Percentiles rank a stretch among this genome's conserved stretches.
Evolutionary conservation across 2,797 vertebrate genomes (phyloP).

Genomic region (Florisuga fusca): DNA sequence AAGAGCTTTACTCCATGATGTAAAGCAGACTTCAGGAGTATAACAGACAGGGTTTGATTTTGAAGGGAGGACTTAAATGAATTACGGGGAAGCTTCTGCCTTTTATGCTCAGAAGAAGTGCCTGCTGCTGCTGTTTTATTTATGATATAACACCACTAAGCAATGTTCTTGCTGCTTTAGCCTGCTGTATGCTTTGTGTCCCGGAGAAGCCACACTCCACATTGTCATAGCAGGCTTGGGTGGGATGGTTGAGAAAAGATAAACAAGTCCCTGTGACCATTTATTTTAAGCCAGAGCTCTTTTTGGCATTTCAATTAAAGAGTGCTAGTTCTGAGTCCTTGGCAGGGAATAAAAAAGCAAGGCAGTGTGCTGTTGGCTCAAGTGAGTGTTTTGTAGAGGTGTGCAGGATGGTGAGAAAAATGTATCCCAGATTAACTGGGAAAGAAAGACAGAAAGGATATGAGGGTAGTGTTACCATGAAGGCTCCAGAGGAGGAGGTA

Average conservation of each 20-base stretch:
- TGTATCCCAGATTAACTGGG: not conserved
- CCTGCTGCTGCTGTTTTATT: not conserved
- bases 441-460: not conserved
- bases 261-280: not conserved
- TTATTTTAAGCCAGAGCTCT: not conserved
- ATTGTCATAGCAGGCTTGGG: not conserved
- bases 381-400: not conserved
- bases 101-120: not conserved
- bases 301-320: not conserved
- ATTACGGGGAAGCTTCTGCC: constrained; percentile 3
- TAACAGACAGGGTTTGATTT: not conserved
- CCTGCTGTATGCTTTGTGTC: not conserved
- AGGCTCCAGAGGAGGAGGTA: not conserved
- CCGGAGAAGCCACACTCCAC: not conserved
- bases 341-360: not conserved
- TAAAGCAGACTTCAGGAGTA: not conserved
- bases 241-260: not conserved
- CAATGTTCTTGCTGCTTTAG: not conserved
- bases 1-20: not conserved
- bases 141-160: not conserved
- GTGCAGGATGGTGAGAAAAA: not conserved
- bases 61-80: not conserved
- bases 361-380: not conserved
- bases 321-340: not conserved
- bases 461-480: not conserved